Evolutionary conservation across 2,797 vertebrate species (phyloP), one percentile per base, ranked within the genome.

Genomic region (Ctenopoma kingsleyae): DNA sequence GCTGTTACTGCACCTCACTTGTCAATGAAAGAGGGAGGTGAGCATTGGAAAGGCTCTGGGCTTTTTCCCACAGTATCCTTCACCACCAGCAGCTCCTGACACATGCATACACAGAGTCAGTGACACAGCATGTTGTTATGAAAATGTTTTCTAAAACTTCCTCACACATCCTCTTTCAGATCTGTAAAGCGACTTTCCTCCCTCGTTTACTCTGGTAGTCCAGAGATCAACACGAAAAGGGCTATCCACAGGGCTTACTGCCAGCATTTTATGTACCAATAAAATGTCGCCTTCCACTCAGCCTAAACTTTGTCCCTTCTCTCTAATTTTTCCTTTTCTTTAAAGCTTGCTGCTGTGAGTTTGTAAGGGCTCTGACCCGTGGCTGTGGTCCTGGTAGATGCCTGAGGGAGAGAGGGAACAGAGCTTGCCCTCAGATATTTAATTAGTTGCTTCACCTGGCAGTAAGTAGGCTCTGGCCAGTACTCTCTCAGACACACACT

Each of bases 1-100:
- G 90, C 94, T 95, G 94, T 94, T 95, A 93, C 91, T 85, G 87
- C 87, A 85, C 91, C 88, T 91, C 63, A 64, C 89, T 93, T 90
- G 89, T 93, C 93, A 91, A 92, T 93, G 86, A 81, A 83, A 71
- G 74, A 86, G 74, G 80, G 76, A 92, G 85, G 89, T 87, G 81
- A 91, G 81, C 78, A 83, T 76, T 81, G 85, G 74, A 80, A 89
- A 87, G 66, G 87, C 89, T 88, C 32, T 5, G 53, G 86, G 87
- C 30, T 83, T 88, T 90, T 90, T 88, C 80, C 84, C 80, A 89
- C 80, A 76, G 78, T 85, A 84, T 82, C 67, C 65, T 44, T 73
- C 65, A 70, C 62, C 78, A 57, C 13, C 53, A 73, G 19, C 35
- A 64, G 58, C 54, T 58, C 57, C 70, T 76, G 80, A 81, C 86